A percentile compares a stretch with the other conserved stretches of the same genome.
These are phyloP conservation scores for Drosophila barbarae DNA, from an alignment of 2,888 invertebrate species.

Conservation along the genomic window DNA sequence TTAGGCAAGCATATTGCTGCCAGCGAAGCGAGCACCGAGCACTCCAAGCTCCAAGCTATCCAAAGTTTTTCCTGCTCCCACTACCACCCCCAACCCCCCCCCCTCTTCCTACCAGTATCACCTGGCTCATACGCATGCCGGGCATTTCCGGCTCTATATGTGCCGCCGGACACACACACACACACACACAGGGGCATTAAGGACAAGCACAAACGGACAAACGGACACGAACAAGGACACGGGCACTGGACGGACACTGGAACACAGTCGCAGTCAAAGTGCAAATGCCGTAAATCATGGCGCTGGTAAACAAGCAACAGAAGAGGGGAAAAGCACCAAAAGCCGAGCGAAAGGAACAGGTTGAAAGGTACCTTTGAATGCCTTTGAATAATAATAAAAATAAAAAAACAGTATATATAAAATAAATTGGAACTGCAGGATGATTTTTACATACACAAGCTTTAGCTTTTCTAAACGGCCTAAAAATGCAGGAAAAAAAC, in stretches of 20 bases:
- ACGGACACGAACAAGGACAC: slow-evolving; percentile 19
- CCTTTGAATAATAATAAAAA: not conserved
- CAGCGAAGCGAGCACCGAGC: slow-evolving; percentile 20
- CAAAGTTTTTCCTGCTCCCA: slow-evolving; percentile 21
- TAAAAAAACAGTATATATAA: not conserved
- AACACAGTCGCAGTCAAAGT: slow-evolving; percentile 48
- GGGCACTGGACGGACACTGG: slow-evolving; percentile 19
- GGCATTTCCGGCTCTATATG: slow-evolving; percentile 44
- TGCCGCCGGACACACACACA: slow-evolving; percentile 13
- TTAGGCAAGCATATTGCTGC: slow-evolving; percentile 49
- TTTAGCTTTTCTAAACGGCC: not conserved
- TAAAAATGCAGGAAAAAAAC: not conserved
- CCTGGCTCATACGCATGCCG: slow-evolving; percentile 44
- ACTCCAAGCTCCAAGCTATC: slow-evolving; percentile 6
- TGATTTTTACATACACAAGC: not conserved
- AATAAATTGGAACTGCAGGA: not conserved
- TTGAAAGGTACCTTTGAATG: slow-evolving; percentile 12
- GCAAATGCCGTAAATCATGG: slow-evolving; percentile 70
- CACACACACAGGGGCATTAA: slow-evolving; percentile 8
- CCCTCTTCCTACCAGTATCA: slow-evolving; percentile 11
- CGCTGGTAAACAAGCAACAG: slow-evolving; percentile 60
- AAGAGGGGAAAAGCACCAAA: slow-evolving; percentile 9
- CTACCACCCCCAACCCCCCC: not conserved
- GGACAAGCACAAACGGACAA: slow-evolving; percentile 8
- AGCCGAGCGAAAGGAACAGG: slow-evolving; percentile 8